phyloP scores from a whole-genome alignment of 2,888 invertebrate genomes.

The Drosophila eohydei region DNA sequence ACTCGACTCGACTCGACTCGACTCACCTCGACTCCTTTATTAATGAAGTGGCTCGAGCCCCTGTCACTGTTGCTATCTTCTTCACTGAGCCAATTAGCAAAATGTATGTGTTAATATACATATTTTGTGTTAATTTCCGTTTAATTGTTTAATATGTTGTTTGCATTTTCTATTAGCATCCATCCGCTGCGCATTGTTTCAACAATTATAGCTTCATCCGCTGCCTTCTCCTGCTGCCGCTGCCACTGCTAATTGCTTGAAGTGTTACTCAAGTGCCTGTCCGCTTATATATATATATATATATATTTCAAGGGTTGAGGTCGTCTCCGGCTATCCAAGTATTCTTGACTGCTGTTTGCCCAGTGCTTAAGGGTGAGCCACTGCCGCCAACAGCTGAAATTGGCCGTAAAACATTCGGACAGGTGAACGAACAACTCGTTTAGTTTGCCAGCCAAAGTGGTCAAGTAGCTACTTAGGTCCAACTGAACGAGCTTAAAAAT shows the following conservation, averaged over 20 bases:
- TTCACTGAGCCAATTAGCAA: constrained; percentile 51
- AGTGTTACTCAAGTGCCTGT: constrained; percentile 45
- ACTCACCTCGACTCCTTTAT: constrained; percentile 22
- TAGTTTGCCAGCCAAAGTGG: constrained; percentile 8
- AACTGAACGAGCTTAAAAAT: neutral
- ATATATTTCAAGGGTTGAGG: constrained; percentile 21
- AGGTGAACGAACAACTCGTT: constrained; percentile 19
- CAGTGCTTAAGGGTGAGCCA: constrained; percentile 11
- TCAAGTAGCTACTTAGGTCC: constrained; percentile 21
- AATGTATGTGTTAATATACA: constrained; percentile 56
- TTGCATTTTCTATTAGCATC: constrained; percentile 72
- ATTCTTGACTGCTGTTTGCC: constrained; percentile 13
- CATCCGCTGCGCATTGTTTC: constrained; percentile 61
- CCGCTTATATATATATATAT: constrained; percentile 1
- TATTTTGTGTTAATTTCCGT: constrained; percentile 76
- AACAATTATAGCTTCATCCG: constrained; percentile 55
- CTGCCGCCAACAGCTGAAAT: constrained; percentile 13
- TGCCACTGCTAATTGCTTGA: constrained; percentile 38
- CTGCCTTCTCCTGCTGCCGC: neutral
- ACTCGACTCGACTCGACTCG: neutral
- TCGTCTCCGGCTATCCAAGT: constrained; percentile 4
- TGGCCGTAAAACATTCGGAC: constrained; percentile 4
- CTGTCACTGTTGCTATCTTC: constrained; percentile 7
- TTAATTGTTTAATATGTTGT: constrained; percentile 78
- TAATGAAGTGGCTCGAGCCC: constrained; percentile 49